Percentiles rank a stretch among this genome's conserved stretches.
Evolutionary conservation across 2,113 vertebrate genomes (phyloP).

Genomic region (Catharus minimus): DNA sequence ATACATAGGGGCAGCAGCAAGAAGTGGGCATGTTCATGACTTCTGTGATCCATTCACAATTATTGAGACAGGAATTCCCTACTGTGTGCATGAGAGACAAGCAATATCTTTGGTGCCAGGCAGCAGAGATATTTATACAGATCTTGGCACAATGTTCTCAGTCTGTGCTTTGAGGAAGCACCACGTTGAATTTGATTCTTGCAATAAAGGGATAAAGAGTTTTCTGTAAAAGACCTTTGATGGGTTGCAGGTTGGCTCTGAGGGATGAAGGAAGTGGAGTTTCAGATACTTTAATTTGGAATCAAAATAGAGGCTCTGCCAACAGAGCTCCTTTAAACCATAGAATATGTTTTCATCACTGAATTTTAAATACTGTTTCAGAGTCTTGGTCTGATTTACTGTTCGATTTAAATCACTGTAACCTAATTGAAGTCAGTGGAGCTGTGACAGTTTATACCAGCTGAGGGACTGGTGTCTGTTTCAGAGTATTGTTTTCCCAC

Average conservation of each 20-base stretch:
- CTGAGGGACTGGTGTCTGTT: neutral
- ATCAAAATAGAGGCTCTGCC: neutral
- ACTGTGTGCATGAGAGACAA: neutral
- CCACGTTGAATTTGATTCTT: slow-evolving; percentile 15
- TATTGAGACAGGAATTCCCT: slow-evolving; percentile 34
- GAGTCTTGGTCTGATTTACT: slow-evolving; percentile 15
- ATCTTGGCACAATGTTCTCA: slow-evolving; percentile 29
- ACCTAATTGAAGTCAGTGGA: slow-evolving; percentile 27
- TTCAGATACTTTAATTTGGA: slow-evolving; percentile 12
- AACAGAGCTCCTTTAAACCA: neutral
- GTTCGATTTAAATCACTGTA: slow-evolving; percentile 1
- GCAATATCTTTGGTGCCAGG: slow-evolving; percentile 18
- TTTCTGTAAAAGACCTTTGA: neutral
- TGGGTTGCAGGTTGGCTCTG: slow-evolving; percentile 1
- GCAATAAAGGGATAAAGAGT: neutral
- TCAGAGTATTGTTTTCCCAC: slow-evolving; percentile 36
- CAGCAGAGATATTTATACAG: slow-evolving; percentile 28
- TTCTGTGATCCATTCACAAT: slow-evolving; percentile 49
- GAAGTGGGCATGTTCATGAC: neutral
- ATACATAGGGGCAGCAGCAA: neutral
- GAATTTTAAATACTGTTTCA: slow-evolving; percentile 16
- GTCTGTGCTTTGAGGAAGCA: slow-evolving; percentile 10
- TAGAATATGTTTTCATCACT: slow-evolving; percentile 5
- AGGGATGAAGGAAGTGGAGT: neutral
- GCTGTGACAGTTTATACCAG: slow-evolving; percentile 12